These are phyloP conservation scores for Rhagologus leucostigma DNA, from an alignment of 2,113 vertebrate genomes.

Conservation along the genomic window DNA sequence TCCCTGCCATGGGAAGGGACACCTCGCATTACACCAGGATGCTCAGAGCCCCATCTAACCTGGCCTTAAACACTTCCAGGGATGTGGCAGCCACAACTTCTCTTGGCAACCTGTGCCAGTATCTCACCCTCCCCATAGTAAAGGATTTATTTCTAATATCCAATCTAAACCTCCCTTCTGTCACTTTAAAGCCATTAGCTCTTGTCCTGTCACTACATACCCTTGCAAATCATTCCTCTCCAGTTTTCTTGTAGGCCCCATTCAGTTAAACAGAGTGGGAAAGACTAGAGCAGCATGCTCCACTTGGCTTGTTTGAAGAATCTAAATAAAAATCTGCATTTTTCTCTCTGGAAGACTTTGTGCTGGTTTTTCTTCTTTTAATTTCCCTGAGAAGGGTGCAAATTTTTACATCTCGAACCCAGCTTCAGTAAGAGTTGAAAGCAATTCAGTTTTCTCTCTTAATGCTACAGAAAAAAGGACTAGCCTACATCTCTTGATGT, in stretches of 20 bases:
- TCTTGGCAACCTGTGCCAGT: too few species aligned
- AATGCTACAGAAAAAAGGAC: neutral
- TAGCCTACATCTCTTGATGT: neutral
- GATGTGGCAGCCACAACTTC: too few species aligned
- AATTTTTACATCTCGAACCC: neutral
- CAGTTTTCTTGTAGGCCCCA: neutral
- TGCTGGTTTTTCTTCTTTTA: neutral
- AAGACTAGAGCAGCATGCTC: neutral
- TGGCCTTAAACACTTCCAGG: too few species aligned
- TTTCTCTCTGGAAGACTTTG: neutral
- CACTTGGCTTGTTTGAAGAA: neutral
- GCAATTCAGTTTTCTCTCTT: neutral
- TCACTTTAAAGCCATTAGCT: neutral
- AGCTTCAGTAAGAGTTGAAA: neutral
- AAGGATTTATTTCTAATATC: neutral
- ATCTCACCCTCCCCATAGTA: neutral
- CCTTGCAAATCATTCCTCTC: neutral
- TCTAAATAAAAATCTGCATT: neutral
- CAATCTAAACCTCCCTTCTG: neutral
- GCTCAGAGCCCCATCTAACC: neutral
- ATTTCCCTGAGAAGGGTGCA: neutral
- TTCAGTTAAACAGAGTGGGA: neutral
- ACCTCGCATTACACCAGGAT: rapidly evolving
- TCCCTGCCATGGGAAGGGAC: too few species aligned
- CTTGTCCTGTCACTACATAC: neutral